These are phyloP conservation scores for Drosophila ohnishii DNA, from an alignment of 1,140 invertebrate genomes.

Conservation along the genomic window DNA sequence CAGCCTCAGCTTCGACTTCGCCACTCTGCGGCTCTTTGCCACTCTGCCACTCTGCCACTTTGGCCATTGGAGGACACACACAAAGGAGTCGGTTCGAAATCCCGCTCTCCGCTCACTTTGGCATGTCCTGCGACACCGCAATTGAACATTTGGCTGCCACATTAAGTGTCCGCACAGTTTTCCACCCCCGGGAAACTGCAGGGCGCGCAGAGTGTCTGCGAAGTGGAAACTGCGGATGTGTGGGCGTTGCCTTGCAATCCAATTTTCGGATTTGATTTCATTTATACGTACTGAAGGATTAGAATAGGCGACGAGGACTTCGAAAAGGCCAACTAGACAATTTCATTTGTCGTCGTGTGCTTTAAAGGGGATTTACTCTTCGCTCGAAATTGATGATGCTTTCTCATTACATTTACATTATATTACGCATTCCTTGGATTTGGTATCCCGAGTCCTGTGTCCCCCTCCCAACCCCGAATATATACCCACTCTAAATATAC, in stretches of 20 bases:
- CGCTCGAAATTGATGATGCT: conserved; percentile 71
- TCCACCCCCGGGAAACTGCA: conserved; percentile 29
- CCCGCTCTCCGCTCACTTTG: conserved; percentile 68
- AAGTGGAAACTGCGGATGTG: conserved; percentile 42
- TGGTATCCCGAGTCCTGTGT: background rate
- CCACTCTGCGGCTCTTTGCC: conserved; percentile 3
- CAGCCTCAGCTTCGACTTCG: conserved; percentile 25
- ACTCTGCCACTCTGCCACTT: conserved; percentile 24
- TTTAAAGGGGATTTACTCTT: conserved; percentile 70
- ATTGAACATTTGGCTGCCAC: conserved; percentile 79
- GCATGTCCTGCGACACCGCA: conserved; percentile 79
- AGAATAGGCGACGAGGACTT: conserved; percentile 62
- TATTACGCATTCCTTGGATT: conserved; percentile 50
- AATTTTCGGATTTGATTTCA: conserved; percentile 79
- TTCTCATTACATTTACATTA: conserved; percentile 82
- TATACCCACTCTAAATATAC: conserved; percentile 30
- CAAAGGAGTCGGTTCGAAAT: conserved; percentile 63
- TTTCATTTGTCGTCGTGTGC: conserved; percentile 78
- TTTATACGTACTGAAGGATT: conserved; percentile 73
- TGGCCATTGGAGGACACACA: conserved; percentile 33
- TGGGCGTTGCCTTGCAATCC: conserved; percentile 80
- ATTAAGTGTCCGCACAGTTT: conserved; percentile 56
- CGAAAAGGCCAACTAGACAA: conserved; percentile 57
- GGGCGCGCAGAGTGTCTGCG: conserved; percentile 10
- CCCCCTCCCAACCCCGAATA: background rate